Conservation (phyloP, 2,113 vertebrate species). For the Lamprotornis superbus region DNA sequence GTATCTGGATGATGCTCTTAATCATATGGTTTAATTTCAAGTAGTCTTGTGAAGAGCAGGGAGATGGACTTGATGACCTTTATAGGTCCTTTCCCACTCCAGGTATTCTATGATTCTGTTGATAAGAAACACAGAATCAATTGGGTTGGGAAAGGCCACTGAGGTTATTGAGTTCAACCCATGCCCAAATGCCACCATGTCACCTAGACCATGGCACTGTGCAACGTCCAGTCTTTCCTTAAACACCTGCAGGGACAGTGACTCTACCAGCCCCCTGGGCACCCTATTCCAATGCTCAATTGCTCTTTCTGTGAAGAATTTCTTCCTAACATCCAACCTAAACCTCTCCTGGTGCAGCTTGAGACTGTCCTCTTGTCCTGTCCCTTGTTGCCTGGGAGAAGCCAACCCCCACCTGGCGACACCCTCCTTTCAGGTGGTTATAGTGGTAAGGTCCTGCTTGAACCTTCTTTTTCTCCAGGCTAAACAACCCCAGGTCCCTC, state of each 20-base stretch:
- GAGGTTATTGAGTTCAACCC: not conserved
- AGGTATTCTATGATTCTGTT: not conserved
- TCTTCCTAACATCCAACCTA: not conserved
- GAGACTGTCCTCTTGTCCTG: not conserved
- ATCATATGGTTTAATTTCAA: not conserved
- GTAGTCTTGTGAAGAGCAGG: not conserved
- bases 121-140: not conserved
- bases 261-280: not conserved
- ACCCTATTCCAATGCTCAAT: not conserved
- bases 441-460: not conserved
- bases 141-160: not conserved
- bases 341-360: not conserved
- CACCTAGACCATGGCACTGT: not conserved
- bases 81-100: not conserved
- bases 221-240: fast-evolving
- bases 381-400: not conserved
- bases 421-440: not conserved
- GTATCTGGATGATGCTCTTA: not conserved
- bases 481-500: not conserved
- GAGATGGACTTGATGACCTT: fast-evolving
- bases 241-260: fast-evolving
- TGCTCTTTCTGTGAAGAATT: too few species aligned
- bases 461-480: not conserved
- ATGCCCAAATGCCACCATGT: not conserved
- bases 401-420: not conserved